Base-by-base conservation (phyloP, 2,797 vertebrate genomes). In the Smutsia gigantea region DNA sequence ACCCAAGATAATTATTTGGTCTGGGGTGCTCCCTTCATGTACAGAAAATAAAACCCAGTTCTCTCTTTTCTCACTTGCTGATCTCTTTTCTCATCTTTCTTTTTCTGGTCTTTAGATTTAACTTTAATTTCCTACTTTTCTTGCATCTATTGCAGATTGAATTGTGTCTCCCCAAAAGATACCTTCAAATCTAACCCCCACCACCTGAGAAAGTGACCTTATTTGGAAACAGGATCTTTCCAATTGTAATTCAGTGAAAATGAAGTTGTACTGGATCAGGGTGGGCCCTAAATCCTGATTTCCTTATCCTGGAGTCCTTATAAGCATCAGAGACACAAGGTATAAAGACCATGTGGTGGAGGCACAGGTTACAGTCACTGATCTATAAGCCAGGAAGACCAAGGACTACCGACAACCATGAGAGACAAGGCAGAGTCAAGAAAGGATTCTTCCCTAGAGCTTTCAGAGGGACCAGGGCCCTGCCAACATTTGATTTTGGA, bases 41-140 rank as follows among this genome's bases (percentile, higher is more conserved):
- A 72, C 14, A 29, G 53, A 91, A 68, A 85, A 71, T 29, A 37
- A 90, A 86, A 75, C 37, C 57, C 18, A 91, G 31, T 55, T 75
- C 7, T 61, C 14, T 90, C 39, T 75, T 87, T 39, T 88, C 37
- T 82, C 46, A 18, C 83, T 75, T 96, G 23, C 74, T 46, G 63
- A 29, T 82, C 93, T 92, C 78, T 78, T 78, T 90, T 19, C n/a
- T 89, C 25, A 89, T 53, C 7, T 93, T 53, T 94, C 25, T 23
- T 74, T 77, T 75, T 93, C 55, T 66, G 15, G 51, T 94, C 19
- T 74, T 57, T 72, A 85, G 89, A 64, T 29, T 19, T 95, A 85
- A 81, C 4, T 74, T 87, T 82, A 51, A 51, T 69, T 94, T 81
- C 19, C 29, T 1, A 59, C 12, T 85, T 92, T 82, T 66, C 63